Conservation (phyloP, 2,888 invertebrate species). For the Rambutsinella grinnellia region DNA sequence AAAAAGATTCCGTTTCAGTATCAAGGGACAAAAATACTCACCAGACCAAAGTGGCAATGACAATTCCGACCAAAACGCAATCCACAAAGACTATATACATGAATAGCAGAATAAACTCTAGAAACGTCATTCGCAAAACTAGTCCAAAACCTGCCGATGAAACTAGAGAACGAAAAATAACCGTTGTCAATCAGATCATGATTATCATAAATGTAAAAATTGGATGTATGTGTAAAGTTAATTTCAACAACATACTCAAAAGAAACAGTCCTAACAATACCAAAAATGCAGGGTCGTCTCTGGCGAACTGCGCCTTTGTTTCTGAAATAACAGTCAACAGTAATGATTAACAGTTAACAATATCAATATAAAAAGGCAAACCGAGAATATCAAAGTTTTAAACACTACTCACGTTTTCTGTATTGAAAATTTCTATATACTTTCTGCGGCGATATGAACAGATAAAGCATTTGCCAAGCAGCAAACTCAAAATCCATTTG, state of each 20-base stretch:
- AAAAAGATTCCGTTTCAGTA: background rate
- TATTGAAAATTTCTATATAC: slow-evolving; percentile 98
- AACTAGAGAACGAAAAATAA: too few relatives aligned
- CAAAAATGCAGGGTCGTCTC: slow-evolving; percentile 98
- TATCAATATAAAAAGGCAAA: too few relatives aligned
- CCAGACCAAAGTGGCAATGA: slow-evolving; percentile 92
- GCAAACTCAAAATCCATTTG: slow-evolving; percentile 99
- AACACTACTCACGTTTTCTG: slow-evolving; percentile 95
- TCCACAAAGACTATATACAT: slow-evolving; percentile 94
- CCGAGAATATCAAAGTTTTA: too few relatives aligned
- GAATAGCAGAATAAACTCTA: slow-evolving; percentile 84
- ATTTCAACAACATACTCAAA: slow-evolving; percentile 79
- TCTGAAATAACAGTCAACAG: slow-evolving; percentile 73
- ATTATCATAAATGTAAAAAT: background rate
- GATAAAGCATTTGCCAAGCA: slow-evolving; percentile 98
- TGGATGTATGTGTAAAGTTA: too few relatives aligned
- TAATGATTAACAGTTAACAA: too few relatives aligned
- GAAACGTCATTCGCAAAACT: slow-evolving; percentile 79
- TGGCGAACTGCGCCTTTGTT: slow-evolving; percentile 97
- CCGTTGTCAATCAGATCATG: background rate
- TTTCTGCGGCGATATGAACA: slow-evolving; percentile 95
- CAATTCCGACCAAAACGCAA: slow-evolving; percentile 88
- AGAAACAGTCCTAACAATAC: slow-evolving; percentile 90
- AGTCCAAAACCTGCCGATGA: slow-evolving; percentile 92
- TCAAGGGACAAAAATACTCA: slow-evolving; percentile 68